Percentiles rank a stretch among this genome's conserved stretches.
phyloP scores from a whole-genome alignment of 30 jellyfish, hydroid and myxozoan species.

The Clytia hemisphaerica region DNA sequence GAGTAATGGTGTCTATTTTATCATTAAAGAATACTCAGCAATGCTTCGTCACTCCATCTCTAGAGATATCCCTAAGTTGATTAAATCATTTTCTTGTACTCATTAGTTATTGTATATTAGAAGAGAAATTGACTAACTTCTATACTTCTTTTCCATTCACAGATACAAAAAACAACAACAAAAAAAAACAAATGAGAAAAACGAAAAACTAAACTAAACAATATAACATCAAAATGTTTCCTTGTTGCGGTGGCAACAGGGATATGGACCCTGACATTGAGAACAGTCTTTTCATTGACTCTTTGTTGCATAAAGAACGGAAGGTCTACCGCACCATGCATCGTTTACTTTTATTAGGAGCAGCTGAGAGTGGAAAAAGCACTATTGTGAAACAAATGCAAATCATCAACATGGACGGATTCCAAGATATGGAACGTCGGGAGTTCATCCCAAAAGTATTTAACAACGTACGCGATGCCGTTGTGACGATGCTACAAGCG shows the following conservation, averaged over 20 bases:
- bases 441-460: conserved; percentile 37
- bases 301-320: conserved; percentile 30
- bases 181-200: too few species aligned
- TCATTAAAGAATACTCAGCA: too few species aligned
- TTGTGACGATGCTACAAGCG: conserved; percentile 52
- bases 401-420: conserved; percentile 77
- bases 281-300: conserved; percentile 63
- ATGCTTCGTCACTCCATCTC: too few species aligned
- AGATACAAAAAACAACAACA: too few species aligned
- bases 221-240: too few species aligned
- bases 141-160: too few species aligned
- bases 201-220: too few species aligned
- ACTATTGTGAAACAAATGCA: conserved; percentile 87
- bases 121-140: too few species aligned
- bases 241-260: conserved; percentile 22
- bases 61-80: too few species aligned
- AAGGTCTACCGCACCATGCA: conserved; percentile 47
- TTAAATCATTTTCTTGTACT: too few species aligned
- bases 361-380: conserved; percentile 96
- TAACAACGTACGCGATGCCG: conserved; percentile 70
- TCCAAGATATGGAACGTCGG: conserved; percentile 57
- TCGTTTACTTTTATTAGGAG: conserved; percentile 82
- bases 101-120: too few species aligned
- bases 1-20: too few species aligned
- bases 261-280: conserved; percentile 25